Evolutionary conservation across 2,888 invertebrate species (phyloP).

Genomic region (Mimumesa dahlbomi): DNA sequence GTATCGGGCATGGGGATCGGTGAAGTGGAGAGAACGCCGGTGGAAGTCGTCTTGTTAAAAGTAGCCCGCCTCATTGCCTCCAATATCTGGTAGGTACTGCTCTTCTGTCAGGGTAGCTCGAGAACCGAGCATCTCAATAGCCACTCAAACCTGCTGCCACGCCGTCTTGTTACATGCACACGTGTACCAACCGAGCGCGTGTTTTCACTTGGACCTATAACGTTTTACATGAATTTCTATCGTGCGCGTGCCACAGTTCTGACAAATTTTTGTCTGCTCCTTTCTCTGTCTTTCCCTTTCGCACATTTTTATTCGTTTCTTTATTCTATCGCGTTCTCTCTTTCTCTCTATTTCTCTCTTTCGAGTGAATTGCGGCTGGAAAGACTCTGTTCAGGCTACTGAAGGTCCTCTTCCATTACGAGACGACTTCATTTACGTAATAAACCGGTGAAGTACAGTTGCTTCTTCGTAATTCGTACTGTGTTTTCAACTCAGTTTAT

Average conservation of each 20-base stretch:
- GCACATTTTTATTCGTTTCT: background rate
- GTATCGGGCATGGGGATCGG: constrained; percentile 56
- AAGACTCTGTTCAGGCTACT: too few relatives aligned
- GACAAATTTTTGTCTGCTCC: background rate
- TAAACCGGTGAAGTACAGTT: too few relatives aligned
- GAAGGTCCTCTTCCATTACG: too few relatives aligned
- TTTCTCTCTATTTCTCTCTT: constrained; percentile 4
- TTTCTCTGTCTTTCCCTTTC: background rate
- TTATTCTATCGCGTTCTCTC: too few relatives aligned
- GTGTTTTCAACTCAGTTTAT: too few relatives aligned
- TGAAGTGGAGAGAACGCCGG: constrained; percentile 39
- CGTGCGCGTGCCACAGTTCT: background rate
- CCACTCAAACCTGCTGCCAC: constrained; percentile 68
- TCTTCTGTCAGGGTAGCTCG: constrained; percentile 67
- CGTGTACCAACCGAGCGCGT: constrained; percentile 36
- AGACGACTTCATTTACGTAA: too few relatives aligned
- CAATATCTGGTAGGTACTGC: constrained; percentile 75
- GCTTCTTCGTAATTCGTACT: too few relatives aligned
- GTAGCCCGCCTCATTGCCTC: constrained; percentile 80
- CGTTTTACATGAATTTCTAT: constrained; percentile 20
- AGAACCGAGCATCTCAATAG: constrained; percentile 76
- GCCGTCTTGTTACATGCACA: constrained; percentile 65
- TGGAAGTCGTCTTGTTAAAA: constrained; percentile 78
- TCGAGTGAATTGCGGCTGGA: too few relatives aligned
- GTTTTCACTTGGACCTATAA: constrained; percentile 33